These are phyloP conservation scores for Catocala fraxini DNA, from an alignment of 2,888 invertebrate genomes.

Conservation along the genomic window DNA sequence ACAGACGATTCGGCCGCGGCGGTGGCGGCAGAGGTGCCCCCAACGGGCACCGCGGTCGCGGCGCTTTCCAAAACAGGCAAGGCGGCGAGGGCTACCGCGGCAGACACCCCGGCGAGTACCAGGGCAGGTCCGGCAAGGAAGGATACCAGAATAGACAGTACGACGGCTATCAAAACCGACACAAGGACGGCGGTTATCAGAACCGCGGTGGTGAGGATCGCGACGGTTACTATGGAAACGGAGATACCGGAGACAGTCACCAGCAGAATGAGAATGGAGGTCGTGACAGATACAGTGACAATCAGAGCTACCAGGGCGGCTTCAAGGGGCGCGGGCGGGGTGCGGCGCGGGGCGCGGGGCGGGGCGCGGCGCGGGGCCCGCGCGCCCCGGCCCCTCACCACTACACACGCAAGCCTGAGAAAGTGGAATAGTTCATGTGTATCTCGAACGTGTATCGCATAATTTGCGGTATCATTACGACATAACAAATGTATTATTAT, in stretches of 20 bases:
- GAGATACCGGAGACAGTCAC: constrained; percentile 76
- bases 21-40: constrained; percentile 70
- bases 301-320: constrained; percentile 86
- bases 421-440: constrained; percentile 66
- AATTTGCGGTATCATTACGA: constrained; percentile 51
- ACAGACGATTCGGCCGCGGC: constrained; percentile 72
- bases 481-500: constrained; percentile 57
- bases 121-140: constrained; percentile 70
- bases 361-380: constrained; percentile 61
- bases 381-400: constrained; percentile 45
- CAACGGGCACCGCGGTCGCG: constrained; percentile 79
- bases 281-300: constrained; percentile 81
- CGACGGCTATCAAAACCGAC: constrained; percentile 74
- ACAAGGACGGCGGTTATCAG: constrained; percentile 69
- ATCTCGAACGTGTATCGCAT: constrained; percentile 50
- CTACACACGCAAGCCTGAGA: constrained; percentile 77
- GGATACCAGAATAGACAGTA: constrained; percentile 72
- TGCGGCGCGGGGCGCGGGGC: constrained; percentile 69
- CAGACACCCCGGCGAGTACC: constrained; percentile 70
- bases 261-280: constrained; percentile 83
- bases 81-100: constrained; percentile 71
- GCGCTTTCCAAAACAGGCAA: constrained; percentile 69
- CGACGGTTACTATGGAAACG: constrained; percentile 76
- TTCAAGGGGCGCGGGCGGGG: constrained; percentile 86
- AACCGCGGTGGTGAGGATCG: constrained; percentile 64